Evolutionary conservation across 1,140 invertebrate species (phyloP).

Genomic region (Venturia canescens): DNA sequence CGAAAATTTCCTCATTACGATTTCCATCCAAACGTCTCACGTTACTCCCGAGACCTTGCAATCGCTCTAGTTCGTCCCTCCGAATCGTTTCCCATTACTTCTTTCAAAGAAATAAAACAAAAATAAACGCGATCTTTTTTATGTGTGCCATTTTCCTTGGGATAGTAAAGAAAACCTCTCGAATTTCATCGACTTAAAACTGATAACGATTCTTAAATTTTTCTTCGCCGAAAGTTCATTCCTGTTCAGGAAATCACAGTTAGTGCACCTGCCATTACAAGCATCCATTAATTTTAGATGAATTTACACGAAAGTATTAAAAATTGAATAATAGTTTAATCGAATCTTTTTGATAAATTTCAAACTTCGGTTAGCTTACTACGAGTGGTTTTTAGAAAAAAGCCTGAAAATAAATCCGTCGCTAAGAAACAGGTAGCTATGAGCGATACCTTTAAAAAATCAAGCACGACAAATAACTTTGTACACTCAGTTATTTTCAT

Average conservation of each 20-base stretch:
- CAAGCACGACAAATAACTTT: too few relatives aligned
- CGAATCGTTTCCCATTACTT: constrained; percentile 33
- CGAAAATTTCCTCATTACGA: constrained; percentile 24
- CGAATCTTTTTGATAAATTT: too few relatives aligned
- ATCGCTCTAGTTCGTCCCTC: constrained; percentile 34
- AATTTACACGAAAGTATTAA: too few relatives aligned
- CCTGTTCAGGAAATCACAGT: neutral
- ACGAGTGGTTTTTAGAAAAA: too few relatives aligned
- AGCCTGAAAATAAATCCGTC: too few relatives aligned
- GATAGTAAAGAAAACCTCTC: constrained; percentile 12
- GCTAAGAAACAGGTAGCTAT: too few relatives aligned
- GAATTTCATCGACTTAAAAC: neutral
- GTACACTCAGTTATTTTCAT: too few relatives aligned
- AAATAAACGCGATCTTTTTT: neutral
- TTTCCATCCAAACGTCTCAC: constrained; percentile 13
- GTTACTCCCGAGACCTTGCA: constrained; percentile 2
- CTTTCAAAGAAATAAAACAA: neutral
- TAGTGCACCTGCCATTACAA: too few relatives aligned
- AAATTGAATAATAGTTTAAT: too few relatives aligned
- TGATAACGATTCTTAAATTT: neutral
- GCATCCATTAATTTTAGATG: too few relatives aligned
- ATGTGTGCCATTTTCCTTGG: constrained; percentile 15
- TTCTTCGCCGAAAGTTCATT: neutral
- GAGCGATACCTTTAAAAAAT: too few relatives aligned
- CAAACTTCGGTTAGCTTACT: too few relatives aligned